Evolutionary conservation across 2,113 vertebrate genomes (phyloP), one percentile per base, ranked within the genome.

Genomic region (Labeo catla): DNA sequence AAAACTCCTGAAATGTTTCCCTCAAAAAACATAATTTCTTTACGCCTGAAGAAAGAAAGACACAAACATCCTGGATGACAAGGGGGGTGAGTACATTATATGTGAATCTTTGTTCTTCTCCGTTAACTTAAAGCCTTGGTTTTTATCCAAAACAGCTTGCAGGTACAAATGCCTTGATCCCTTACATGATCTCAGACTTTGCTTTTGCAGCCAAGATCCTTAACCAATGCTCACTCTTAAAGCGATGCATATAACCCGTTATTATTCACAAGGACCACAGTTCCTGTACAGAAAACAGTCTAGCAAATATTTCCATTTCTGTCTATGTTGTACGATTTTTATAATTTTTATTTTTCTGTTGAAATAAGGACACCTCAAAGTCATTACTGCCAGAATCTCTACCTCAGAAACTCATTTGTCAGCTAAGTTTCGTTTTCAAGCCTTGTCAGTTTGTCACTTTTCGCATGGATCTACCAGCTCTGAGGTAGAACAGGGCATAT

Each of bases 401-500:
- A 86, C 87, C 87, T 84, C 87, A 86, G 6, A 36, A 0, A 77
- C 36, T 70, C 36, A 76, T 49, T 76, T 68, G 45, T 45, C 36
- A 23, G 76, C 39, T 63, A 4, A 16, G 16, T 65, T 39, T n/a
- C 4, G 28, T 73, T 47, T 66, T 3, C 61, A 68, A 54, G 61
- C 11, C 8, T 11, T 49, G 7, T 2, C n/a, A 76, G 54, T 63
- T 81, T 23, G 16, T 43, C 34, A 59, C 28, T 45, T 28, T 81
- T 76, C 74, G 45, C 54, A n/a, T 65, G 59, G 19, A 65, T 81
- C n/a, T 65, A 65, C 78, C 4, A 4, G 57, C 54, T 80, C 36
- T 45, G 5, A 80, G 19, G 77, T 23, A 61, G 36, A 61, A 43
- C 77, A 19, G 34, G 23, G 10, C 34, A 21, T 28, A 47, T 47